phyloP scores from a whole-genome alignment of 2,113 vertebrate species.

The Coptodon rendalli region DNA sequence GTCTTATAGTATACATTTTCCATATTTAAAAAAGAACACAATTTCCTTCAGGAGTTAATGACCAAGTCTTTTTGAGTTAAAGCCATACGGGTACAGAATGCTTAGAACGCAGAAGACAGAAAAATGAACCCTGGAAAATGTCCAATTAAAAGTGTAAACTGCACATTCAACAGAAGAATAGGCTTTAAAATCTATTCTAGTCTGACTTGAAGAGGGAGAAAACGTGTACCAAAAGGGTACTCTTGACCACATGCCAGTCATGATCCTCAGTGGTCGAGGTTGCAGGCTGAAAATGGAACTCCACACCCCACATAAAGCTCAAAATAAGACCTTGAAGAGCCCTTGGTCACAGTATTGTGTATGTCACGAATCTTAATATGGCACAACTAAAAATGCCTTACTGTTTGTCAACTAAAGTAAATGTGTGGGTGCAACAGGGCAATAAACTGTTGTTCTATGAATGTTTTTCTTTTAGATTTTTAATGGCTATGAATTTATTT shows the following conservation, averaged over 20 bases:
- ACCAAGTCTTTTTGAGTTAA: background rate
- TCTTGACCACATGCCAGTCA: constrained; percentile 56
- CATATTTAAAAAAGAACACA: background rate
- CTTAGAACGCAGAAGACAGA: background rate
- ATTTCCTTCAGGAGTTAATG: background rate
- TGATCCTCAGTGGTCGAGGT: constrained; percentile 27
- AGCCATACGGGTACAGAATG: background rate
- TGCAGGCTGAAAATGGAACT: constrained; percentile 44
- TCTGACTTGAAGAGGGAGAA: background rate
- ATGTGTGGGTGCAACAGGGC: background rate
- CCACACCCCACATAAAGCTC: constrained; percentile 55
- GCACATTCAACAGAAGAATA: background rate
- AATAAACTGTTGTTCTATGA: background rate
- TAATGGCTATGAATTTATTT: fast-evolving
- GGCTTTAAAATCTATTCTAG: constrained; percentile 43
- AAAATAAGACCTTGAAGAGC: constrained; percentile 52
- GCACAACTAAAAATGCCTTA: background rate
- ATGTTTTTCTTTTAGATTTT: background rate
- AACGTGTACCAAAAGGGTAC: constrained; percentile 24
- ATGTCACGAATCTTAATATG: constrained; percentile 20
- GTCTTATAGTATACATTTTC: background rate
- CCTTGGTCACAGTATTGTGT: background rate
- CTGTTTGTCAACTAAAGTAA: constrained; percentile 6
- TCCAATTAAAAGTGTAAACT: background rate
- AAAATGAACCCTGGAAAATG: background rate